Base-by-base conservation (phyloP, 2,113 vertebrate species). In the Lates calcarifer region DNA sequence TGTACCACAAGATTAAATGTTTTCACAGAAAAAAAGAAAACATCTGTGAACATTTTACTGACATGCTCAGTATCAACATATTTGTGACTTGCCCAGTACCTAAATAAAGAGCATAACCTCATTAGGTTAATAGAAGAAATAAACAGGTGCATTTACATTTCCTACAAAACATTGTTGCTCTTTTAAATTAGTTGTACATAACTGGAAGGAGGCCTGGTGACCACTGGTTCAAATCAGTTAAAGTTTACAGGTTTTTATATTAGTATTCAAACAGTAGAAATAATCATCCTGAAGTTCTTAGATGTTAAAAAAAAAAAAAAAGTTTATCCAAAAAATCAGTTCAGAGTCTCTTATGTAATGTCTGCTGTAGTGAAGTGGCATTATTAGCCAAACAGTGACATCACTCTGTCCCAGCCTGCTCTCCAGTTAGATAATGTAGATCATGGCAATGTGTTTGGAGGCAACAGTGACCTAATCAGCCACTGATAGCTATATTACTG, bases 401-500 rank as follows among this genome's bases (percentile, higher is more conserved):
- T 43, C 62, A 45, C n/a, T 49, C 64, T 39, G 4, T 69, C 60
- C 37, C 33, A 29, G 45, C 41, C 45, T 49, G 31, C 11, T n/a
- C 39, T 60, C 15, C 29, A 17, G 41, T 7, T 26, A 7, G 47
- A 57, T 39, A n/a, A 74, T 61, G 22, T 15, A 60, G 31, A n/a
- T 43, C 13, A 60, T 60, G 20, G 33, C 17, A 13, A 4, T 6
- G 49, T 55, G 31, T 79, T 65, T 69, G 29, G 57, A 41, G 55
- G 61, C 35, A 65, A 60, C 41, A 62, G 10, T 53, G 68, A 82
- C 72, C 73, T 73, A 90, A 92, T 89, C 77, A 88, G 60, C 79
- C 77, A 67, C 77, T 79, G 35, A 87, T 77, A 85, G 84, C 82
- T 62, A 62, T 79, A 80, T 83, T 77, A 47, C 81, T 83, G 74